Base-by-base conservation (phyloP, 2,888 invertebrate species). In the Catocala fraxini region DNA sequence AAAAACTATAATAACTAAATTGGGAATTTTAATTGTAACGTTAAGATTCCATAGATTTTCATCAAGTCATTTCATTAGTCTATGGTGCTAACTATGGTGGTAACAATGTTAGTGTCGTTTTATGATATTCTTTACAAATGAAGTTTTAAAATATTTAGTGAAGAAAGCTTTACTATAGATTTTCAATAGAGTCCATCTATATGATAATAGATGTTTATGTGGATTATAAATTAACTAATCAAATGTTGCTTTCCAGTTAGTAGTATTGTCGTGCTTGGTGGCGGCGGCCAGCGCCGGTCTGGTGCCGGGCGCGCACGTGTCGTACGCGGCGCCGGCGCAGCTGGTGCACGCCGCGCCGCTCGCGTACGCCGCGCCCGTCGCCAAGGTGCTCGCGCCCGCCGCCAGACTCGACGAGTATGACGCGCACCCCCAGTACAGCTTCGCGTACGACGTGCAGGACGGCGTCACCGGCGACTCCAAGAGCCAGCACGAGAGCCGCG, bases 381-480 rank as follows among this genome's bases (percentile, higher is more conserved):
- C 81, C 11, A 80, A 84, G 59, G 78, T 82, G 35, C 77, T 78
- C 58, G 80, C 84, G 7, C 81, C 85, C 42, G 58, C 75, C 52
- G 82, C 83, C 47, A 84, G 81, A 59, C 74, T 82, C 47, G 88
- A 89, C 45, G 86, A 84, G 52, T 86, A 86, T 77, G 81, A 89
- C 72, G 58, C 85, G 0, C 85, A 88, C 70, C 89, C 89, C 0
- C 94, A 95, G 79, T 95, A 95, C 88, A 90, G 88, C 75, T 95
- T 89, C 85, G 89, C 92, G 0, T 95, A 95, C 78, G 93, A 94
- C 60, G 92, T 95, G 2, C 92, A 95, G 68, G 95, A 95, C 69
- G 85, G 88, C 63, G 80, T 94, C 46, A 95, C 95, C 60, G 88
- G 89, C 4, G 88, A 88, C 79, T 84, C 86, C 76, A 95, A 95